Base-by-base conservation (phyloP, 2,888 invertebrate species). In the Dorcus hopei region DNA sequence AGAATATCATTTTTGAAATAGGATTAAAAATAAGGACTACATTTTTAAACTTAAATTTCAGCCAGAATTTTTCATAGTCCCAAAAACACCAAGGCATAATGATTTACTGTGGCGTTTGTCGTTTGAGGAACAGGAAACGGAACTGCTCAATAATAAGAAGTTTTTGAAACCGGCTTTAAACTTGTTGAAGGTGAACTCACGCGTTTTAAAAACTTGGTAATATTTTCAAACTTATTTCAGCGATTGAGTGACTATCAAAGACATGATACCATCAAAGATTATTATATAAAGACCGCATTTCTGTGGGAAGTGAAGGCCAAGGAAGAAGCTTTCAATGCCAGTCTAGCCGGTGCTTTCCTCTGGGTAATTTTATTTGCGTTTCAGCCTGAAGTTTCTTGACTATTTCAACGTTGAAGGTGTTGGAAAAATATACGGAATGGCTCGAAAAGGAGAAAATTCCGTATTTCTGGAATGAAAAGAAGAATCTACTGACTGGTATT, bases 271-370 rank as follows among this genome's bases (percentile, higher is more conserved):
- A 76, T 85, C 11, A 80, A 82, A 0, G 85, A 84, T 62, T 85
- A 85, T 63, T 83, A 80, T 52, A 80, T 85, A 1, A 85, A 85
- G 68, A 83, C 82, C 0, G 60, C 84, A 0, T 80, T 81, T 65
- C 77, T 81, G 52, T 80, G 79, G 74, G 80, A 80, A 9, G 60
- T 69, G 0, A 71, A 71, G 9, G 67, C 65, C 5, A 59, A 49
- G 9, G 61, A 58, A 42, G 45, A 47, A 9, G 70, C 62, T 64
- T 61, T 66, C 71, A 57, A 48, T 4, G 60, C 58, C 53, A 65
- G 66, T 5, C 47, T 70, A 33, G 68, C 66, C 9, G 68, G 72
- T 42, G 70, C 76, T 19, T 61, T 65, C 4, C 51, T 56, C 0
- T 79, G 74, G 61, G 80, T 81, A 67, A 45, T 33, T 33, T 33